phyloP scores from a whole-genome alignment of 2,113 vertebrate species.

The Antennarius striatus region DNA sequence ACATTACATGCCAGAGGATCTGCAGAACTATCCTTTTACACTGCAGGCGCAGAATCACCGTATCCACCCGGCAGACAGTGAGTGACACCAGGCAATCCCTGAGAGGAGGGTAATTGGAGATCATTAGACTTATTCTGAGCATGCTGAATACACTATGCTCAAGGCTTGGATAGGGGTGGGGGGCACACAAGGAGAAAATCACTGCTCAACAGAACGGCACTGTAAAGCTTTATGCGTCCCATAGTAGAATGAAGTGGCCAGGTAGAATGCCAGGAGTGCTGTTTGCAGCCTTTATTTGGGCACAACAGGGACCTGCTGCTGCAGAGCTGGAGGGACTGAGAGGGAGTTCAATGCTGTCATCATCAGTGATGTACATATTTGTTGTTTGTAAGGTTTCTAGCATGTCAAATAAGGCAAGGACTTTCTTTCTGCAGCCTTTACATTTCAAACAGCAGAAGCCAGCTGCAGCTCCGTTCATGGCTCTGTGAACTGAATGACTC shows the following conservation, averaged over 20 bases:
- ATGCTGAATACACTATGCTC: slow-evolving; percentile 52
- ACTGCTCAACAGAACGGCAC: slow-evolving; percentile 10
- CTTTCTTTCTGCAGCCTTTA: too few relatives aligned
- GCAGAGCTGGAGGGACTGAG: slow-evolving; percentile 11
- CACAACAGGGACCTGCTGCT: slow-evolving; percentile 32
- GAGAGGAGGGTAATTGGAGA: slow-evolving; percentile 80
- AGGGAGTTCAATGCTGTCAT: too few relatives aligned
- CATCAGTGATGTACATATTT: slow-evolving; percentile 55
- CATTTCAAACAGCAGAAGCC: background rate
- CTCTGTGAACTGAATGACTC: background rate
- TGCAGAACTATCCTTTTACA: slow-evolving; percentile 74
- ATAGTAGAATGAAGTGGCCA: slow-evolving; percentile 53
- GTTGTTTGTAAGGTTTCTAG: background rate
- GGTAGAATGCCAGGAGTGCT: slow-evolving; percentile 18
- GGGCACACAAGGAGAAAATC: slow-evolving; percentile 51
- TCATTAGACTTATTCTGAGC: slow-evolving; percentile 76
- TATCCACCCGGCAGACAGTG: slow-evolving; percentile 55
- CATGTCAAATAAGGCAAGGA: too few relatives aligned
- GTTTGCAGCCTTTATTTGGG: slow-evolving; percentile 77
- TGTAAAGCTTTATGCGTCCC: slow-evolving; percentile 66
- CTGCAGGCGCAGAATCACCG: slow-evolving; percentile 74
- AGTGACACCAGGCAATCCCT: slow-evolving; percentile 72
- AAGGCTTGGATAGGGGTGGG: slow-evolving; percentile 16
- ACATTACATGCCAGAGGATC: slow-evolving; percentile 35
- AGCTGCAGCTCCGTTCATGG: slow-evolving; percentile 20